phyloP scores from a whole-genome alignment of 2,113 vertebrate species.

The Malaclemys terrapin region DNA sequence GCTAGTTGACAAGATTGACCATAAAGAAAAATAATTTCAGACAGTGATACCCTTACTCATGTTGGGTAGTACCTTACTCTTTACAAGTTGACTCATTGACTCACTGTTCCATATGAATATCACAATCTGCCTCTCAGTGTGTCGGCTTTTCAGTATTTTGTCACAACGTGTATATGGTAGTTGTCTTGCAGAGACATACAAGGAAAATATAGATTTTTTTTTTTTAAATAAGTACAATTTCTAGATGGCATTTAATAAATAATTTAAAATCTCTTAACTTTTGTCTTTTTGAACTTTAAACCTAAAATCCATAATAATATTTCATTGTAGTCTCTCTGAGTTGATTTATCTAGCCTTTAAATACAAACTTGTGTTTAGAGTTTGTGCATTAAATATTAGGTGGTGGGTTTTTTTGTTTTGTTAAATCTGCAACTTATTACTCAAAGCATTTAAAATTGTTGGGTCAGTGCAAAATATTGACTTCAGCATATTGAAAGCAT shows the following conservation, averaged over 20 bases:
- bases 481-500: background rate
- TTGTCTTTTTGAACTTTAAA: constrained; percentile 6
- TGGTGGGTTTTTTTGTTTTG: background rate
- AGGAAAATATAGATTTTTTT: too few species aligned
- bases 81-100: accelerated
- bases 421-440: constrained; percentile 21
- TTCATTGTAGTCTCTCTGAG: background rate
- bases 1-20: background rate
- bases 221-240: background rate
- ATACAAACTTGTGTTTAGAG: background rate
- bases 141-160: background rate
- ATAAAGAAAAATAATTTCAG: too few species aligned
- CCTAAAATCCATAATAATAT: background rate
- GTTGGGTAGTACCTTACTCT: background rate
- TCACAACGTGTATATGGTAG: accelerated
- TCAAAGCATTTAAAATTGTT: constrained; percentile 13
- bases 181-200: background rate
- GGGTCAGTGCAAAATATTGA: background rate
- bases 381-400: background rate
- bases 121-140: background rate
- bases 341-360: background rate
- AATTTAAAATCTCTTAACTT: background rate
- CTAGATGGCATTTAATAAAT: accelerated
- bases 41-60: background rate
- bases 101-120: background rate